Conservation (phyloP, 2,113 vertebrate genomes). For the Brachionichthys hirsutus region DNA sequence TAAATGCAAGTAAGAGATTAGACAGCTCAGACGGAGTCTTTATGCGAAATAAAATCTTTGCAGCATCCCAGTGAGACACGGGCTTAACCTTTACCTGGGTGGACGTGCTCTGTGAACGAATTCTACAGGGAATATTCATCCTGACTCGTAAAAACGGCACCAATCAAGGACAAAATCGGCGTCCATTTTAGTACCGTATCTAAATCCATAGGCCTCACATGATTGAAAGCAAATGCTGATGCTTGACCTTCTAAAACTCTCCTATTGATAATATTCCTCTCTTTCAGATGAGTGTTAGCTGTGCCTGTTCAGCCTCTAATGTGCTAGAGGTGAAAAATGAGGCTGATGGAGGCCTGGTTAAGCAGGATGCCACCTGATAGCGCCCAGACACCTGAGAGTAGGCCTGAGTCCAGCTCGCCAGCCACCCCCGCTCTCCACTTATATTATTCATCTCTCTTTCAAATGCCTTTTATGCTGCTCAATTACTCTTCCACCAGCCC, state of each 20-base stretch:
- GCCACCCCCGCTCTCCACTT: conserved; percentile 64
- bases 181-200: conserved; percentile 46
- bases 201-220: conserved; percentile 45
- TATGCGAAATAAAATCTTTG: conserved; percentile 46
- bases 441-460: conserved; percentile 78
- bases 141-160: conserved; percentile 15
- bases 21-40: conserved; percentile 26
- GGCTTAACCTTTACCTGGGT: conserved; percentile 47
- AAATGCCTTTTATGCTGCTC: conserved; percentile 83
- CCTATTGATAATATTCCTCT: conserved; percentile 63
- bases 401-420: conserved; percentile 65
- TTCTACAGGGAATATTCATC: conserved; percentile 14
- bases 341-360: conserved; percentile 61
- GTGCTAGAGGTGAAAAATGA: conserved; percentile 56
- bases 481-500: conserved; percentile 90
- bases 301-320: conserved; percentile 53
- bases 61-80: conserved; percentile 38
- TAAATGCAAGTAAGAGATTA: conserved; percentile 37
- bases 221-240: conserved; percentile 68
- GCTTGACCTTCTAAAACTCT: conserved; percentile 69
- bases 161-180: conserved; percentile 53
- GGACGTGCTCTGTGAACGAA: conserved; percentile 43
- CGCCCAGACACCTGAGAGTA: conserved; percentile 74
- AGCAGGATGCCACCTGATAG: conserved; percentile 71
- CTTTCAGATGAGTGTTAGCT: conserved; percentile 54